A percentile compares a stretch with the other conserved stretches of the same genome.
Conservation (phyloP, 2,113 vertebrate species). For the Aegotheles bennettii region DNA sequence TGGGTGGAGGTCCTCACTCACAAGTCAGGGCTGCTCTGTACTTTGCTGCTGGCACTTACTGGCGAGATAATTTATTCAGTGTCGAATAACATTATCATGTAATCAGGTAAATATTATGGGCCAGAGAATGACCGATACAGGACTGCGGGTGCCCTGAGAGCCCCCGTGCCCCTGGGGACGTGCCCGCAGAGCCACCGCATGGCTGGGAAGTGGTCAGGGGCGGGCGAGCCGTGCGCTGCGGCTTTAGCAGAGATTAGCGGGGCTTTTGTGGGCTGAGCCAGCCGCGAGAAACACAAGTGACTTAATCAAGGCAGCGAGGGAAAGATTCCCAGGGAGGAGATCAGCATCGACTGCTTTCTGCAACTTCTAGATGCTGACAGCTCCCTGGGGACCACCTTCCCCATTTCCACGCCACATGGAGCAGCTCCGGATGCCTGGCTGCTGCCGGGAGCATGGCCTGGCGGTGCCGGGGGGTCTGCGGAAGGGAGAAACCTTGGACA, state of each 20-base stretch:
- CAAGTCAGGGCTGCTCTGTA: not conserved
- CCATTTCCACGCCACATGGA: accelerated
- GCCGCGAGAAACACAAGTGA: not conserved
- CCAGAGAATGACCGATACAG: not conserved
- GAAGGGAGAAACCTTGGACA: not conserved
- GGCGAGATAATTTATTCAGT: not conserved
- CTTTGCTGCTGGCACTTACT: not conserved
- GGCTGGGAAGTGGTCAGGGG: not conserved
- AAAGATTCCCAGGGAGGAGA: not conserved
- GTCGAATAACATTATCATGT: not conserved
- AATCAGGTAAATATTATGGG: not conserved
- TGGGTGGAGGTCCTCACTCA: not conserved
- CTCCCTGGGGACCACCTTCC: not conserved
- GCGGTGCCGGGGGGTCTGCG: not conserved
- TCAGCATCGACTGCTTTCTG: not conserved
- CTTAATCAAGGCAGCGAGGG: not conserved
- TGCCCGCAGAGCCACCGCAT: not conserved
- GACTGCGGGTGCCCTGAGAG: not conserved
- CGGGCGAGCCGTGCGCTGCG: accelerated
- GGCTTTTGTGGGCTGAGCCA: not conserved
- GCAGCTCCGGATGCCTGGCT: not conserved
- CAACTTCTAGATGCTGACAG: not conserved
- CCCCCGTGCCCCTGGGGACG: not conserved
- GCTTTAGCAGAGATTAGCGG: not conserved
- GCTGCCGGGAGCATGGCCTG: not conserved